Evolutionary conservation across 2,888 invertebrate species (phyloP), one percentile per base, ranked within the genome.

Genomic region (Neoscelio sp.): DNA sequence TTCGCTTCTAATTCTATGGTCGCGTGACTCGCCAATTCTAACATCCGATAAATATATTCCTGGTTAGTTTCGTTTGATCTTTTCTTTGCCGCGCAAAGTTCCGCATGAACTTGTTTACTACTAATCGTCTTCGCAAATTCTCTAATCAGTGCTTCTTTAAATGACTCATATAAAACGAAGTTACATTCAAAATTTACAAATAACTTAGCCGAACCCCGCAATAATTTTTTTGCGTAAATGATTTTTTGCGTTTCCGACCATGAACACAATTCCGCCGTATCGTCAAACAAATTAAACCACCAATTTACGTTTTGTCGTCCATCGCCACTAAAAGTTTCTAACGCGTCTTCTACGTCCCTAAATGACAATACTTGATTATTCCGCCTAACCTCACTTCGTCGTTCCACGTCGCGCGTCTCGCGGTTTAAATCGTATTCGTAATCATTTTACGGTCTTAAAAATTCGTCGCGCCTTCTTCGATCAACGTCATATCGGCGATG

Each of bases 291-390:
- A 40, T 4, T 8, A 7, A 75, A 26, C 67, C 46, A 75, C 20
- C 48, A 17, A 10, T 28, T 10, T 2, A 73, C 17, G 5, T 73
- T 67, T 33, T 44, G 42, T 7, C 8, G 23, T 2, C 26, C 67
- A 13, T 78, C 56, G 3, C 40, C 60, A 7, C 68, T 76, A 46
- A 76, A 76, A 6, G 38, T 38, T 2, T 38, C 28, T 17, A 76
- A 7, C 3, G 62, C 46, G n/a, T 76, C 75, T 28, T 76, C 68
- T 0, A 68, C 75, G 7, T 76, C 62, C 13, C 42, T 56, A 13
- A 75, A 68, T 26, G 50, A 23, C 13, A 52, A 44, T 2, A 23
- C 23, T 17, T 42, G 42, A 15, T 23, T 44, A 12, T 4, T n/a
- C 6, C 12, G 44, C 6, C 12, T 44, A 44, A 44, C 2, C 12